Evolutionary conservation across 2,113 vertebrate genomes (phyloP).

Genomic region (Cricetomys ansorgei): DNA sequence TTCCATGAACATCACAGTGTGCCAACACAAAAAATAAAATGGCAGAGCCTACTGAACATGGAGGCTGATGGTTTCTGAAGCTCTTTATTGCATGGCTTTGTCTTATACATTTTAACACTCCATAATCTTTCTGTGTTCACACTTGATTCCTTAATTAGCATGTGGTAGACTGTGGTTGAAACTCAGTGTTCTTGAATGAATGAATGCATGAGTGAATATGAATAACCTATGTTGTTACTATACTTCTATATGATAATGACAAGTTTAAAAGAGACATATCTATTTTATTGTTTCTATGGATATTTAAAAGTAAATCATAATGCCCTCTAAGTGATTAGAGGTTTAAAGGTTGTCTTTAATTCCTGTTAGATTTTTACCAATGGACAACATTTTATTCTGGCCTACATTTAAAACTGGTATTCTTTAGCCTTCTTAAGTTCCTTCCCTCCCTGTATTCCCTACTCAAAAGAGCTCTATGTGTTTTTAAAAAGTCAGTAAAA

Average conservation of each 20-base stretch:
- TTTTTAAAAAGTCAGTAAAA: not conserved
- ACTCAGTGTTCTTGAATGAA: conserved; percentile 11
- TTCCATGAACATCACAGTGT: not conserved
- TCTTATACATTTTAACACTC: not conserved
- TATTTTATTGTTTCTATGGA: not conserved
- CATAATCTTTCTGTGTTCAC: not conserved
- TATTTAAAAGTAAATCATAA: conserved; percentile 15
- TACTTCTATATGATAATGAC: not conserved
- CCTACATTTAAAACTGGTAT: not conserved
- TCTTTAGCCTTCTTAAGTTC: not conserved
- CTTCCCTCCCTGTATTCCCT: not conserved
- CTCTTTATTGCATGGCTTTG: not conserved
- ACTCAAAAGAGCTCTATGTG: not conserved
- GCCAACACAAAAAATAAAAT: not conserved
- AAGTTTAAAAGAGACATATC: not conserved
- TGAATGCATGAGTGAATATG: not conserved
- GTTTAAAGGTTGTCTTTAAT: not conserved
- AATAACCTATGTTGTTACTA: not conserved
- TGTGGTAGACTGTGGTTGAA: not conserved
- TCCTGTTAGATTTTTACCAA: not conserved
- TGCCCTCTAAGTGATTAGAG: not conserved
- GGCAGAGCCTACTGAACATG: not conserved
- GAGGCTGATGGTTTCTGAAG: no score
- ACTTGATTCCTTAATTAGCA: not conserved
- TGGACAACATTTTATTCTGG: not conserved